Base-by-base conservation (phyloP, 2,888 invertebrate genomes). In the Beris chalybata region DNA sequence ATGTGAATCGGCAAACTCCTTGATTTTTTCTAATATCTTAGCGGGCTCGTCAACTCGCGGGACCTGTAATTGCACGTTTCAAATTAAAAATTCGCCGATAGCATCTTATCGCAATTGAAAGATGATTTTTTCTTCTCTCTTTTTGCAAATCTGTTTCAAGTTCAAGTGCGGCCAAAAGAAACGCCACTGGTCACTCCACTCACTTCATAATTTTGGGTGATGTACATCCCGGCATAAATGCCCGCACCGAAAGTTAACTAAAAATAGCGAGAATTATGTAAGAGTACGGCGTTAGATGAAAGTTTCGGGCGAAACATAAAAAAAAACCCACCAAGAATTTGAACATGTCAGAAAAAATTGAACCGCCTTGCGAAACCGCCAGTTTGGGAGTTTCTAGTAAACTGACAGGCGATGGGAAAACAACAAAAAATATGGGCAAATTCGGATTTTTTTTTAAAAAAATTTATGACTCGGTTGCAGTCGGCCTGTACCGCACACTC, bases 151-250 rank as follows among this genome's bases (percentile, higher is more conserved):
- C 12, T 44, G 54, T 64, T 53, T 6, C 32, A 38, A 38, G 38
- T 38, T 38, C 38, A 38, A 38, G 38, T 38, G 5, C 38, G 11
- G 13, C 6, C 47, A 32, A 54, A 53, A 50, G 22, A n/a, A n/a
- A 22, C 22, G 22, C 22, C 22, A 22, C 22, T 22, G 22, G 22
- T 22, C 22, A 22, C 59, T 13, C 22, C 11, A 31, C 57, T 79
- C 81, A 89, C 89, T 81, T 90, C 85, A 81, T 89, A 91, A 78
- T 90, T 90, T 80, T 91, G 91, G 69, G 84, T 83, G 66, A 89
- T 74, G 76, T 89, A 91, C 67, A 91, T 83, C 52, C 91, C 91
- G 58, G 88, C 83, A 76, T 91, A 91, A 31, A 90, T 77, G 38
- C 91, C 91, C 71, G 85, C 76, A 44, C 87, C 80, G 75, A 90